A percentile compares a stretch with the other conserved stretches of the same genome.
phyloP scores from a whole-genome alignment of 1,140 invertebrate species.

The Coelopa frigida region DNA sequence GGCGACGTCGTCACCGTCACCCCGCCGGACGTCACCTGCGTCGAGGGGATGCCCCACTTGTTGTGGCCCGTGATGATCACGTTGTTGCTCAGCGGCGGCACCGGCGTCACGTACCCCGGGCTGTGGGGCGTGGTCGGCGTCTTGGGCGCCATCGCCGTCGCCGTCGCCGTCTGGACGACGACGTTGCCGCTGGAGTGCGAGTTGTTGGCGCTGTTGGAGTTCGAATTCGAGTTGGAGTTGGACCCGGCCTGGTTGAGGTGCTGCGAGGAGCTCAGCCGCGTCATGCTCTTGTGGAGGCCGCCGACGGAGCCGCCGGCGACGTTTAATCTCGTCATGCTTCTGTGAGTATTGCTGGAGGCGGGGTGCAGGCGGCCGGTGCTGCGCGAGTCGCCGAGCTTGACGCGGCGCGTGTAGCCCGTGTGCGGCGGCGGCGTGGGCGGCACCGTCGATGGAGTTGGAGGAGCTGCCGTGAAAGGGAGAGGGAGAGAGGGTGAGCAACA shows the following conservation, averaged over 20 bases:
- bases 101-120: slow-evolving; percentile 39
- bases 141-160: slow-evolving; percentile 21
- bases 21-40: slow-evolving; percentile 52
- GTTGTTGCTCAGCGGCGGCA: slow-evolving; percentile 41
- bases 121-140: slow-evolving; percentile 20
- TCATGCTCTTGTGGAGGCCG: slow-evolving; percentile 75
- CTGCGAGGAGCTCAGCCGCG: slow-evolving; percentile 65
- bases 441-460: slow-evolving; percentile 9
- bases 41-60: slow-evolving; percentile 47
- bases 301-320: slow-evolving; percentile 64
- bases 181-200: slow-evolving; percentile 41
- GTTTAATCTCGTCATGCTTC: slow-evolving; percentile 68
- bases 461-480: neutral
- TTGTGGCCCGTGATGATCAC: slow-evolving; percentile 47
- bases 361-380: slow-evolving; percentile 62
- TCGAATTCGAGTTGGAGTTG: slow-evolving; percentile 18
- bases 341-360: slow-evolving; percentile 54
- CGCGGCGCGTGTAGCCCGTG: slow-evolving; percentile 53
- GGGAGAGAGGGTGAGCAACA: neutral
- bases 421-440: slow-evolving; percentile 34
- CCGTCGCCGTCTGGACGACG: slow-evolving; percentile 24
- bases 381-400: slow-evolving; percentile 59
- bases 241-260: slow-evolving; percentile 51
- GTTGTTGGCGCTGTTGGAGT: slow-evolving; percentile 25
- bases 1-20: slow-evolving; percentile 57